phyloP scores from a whole-genome alignment of 2,797 vertebrate species.

The Odontamblyopus lacepedii region DNA sequence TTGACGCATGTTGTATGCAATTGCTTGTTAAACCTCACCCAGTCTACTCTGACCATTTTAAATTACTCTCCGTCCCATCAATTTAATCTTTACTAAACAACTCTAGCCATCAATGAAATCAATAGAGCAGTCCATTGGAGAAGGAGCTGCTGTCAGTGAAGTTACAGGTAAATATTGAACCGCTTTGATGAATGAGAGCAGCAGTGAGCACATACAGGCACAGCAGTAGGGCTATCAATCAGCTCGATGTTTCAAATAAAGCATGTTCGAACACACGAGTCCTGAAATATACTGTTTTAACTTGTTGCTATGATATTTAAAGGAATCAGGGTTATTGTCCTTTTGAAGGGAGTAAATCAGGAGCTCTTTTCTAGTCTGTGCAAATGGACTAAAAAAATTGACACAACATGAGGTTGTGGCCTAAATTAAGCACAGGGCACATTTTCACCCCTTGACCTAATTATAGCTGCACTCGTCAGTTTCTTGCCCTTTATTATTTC shows the following conservation, averaged over 20 bases:
- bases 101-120: constrained; percentile 55
- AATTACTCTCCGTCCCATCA: constrained; percentile 50
- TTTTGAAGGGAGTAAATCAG: not conserved
- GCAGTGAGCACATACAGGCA: constrained; percentile 30
- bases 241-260: constrained; percentile 60
- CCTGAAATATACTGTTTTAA: constrained; percentile 42
- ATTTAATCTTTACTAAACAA: constrained; percentile 64
- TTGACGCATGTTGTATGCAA: constrained; percentile 53
- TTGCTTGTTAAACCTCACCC: constrained; percentile 59
- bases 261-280: constrained; percentile 42
- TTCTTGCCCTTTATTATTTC: not conserved
- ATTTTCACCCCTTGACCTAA: not conserved
- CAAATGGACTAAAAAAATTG: not conserved
- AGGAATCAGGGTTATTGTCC: not conserved
- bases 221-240: constrained; percentile 58
- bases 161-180: constrained; percentile 65
- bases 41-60: constrained; percentile 39
- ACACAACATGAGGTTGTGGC: constrained; percentile 18
- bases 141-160: constrained; percentile 37
- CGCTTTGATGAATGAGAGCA: constrained; percentile 55
- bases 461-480: not conserved
- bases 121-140: constrained; percentile 47
- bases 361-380: not conserved
- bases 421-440: not conserved
- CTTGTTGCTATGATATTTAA: not conserved